Evolutionary conservation across 1,140 invertebrate species (phyloP).

Genomic region (Drosophila eugracilis): DNA sequence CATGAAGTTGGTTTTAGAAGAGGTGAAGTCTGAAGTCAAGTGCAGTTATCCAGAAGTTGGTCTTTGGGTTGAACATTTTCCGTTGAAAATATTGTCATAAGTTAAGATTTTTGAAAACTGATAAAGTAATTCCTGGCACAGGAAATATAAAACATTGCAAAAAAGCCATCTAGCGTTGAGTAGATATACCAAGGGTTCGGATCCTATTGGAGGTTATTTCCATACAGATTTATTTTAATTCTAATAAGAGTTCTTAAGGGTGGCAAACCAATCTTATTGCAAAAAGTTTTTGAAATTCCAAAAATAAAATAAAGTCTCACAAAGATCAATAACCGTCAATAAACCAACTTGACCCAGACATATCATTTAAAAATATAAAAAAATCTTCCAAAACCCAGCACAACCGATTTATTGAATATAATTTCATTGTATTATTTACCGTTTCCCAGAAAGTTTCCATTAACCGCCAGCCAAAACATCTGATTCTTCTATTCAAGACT

Average conservation of each 20-base stretch:
- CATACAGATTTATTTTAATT: not conserved
- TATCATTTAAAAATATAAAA: slow-evolving; percentile 27
- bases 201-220: slow-evolving; percentile 15
- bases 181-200: not conserved
- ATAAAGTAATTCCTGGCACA: too few relatives aligned
- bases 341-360: not conserved
- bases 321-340: not conserved
- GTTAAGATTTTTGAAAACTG: not conserved
- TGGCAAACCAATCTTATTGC: not conserved
- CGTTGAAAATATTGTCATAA: not conserved
- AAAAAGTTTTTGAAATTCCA: too few relatives aligned
- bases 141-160: not conserved
- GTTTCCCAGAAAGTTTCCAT: slow-evolving; percentile 31
- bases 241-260: slow-evolving; percentile 5
- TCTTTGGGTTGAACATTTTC: slow-evolving; percentile 6
- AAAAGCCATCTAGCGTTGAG: slow-evolving; percentile 41
- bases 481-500: slow-evolving; percentile 33
- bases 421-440: slow-evolving; percentile 20
- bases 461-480: slow-evolving; percentile 4
- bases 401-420: slow-evolving; percentile 2
- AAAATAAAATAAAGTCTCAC: too few relatives aligned
- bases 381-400: slow-evolving; percentile 13
- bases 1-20: not conserved
- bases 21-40: slow-evolving; percentile 4
- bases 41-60: slow-evolving; percentile 51